phyloP scores from a whole-genome alignment of 2,113 vertebrate genomes.

The Nanorana parkeri region DNA sequence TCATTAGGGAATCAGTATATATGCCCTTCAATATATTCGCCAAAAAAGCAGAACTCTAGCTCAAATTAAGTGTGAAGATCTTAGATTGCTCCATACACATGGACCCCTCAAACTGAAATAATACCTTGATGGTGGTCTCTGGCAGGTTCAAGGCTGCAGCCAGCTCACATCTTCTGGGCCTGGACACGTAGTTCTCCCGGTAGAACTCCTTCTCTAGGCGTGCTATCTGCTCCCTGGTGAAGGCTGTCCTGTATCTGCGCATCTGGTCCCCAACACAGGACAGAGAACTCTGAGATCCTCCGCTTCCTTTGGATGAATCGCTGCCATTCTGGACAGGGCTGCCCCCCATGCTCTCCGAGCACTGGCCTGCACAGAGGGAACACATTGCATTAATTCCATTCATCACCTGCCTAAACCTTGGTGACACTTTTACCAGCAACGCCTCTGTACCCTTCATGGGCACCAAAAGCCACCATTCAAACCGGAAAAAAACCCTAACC shows the following conservation, averaged over 20 bases:
- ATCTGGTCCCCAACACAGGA: slow-evolving; percentile 92
- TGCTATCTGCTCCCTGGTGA: slow-evolving; percentile 95
- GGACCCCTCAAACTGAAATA: too few relatives aligned
- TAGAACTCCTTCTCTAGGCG: slow-evolving; percentile 98
- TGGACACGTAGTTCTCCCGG: slow-evolving; percentile 96
- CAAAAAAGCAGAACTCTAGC: too few relatives aligned
- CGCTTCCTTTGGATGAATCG: slow-evolving; percentile 79
- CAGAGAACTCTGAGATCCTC: slow-evolving; percentile 80
- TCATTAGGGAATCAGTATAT: too few relatives aligned
- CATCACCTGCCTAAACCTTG: background rate
- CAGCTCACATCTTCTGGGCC: slow-evolving; percentile 93
- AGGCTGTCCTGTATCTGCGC: slow-evolving; percentile 95
- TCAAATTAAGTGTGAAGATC: too few relatives aligned
- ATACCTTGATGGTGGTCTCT: slow-evolving; percentile 99
- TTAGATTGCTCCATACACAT: too few relatives aligned
- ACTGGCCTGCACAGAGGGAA: slow-evolving; percentile 68
- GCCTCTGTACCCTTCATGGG: too few relatives aligned
- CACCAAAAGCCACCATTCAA: too few relatives aligned
- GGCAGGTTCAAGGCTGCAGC: slow-evolving; percentile 95
- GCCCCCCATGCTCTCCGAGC: slow-evolving; percentile 69
- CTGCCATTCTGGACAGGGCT: slow-evolving; percentile 69
- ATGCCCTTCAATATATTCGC: too few relatives aligned
- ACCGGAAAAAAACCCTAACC: too few relatives aligned
- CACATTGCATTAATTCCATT: slow-evolving; percentile 50
- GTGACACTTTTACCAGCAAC: background rate